A percentile compares a stretch with the other conserved stretches of the same genome.
phyloP scores from a whole-genome alignment of 1,140 invertebrate genomes.

The Drosophila jambulina region DNA sequence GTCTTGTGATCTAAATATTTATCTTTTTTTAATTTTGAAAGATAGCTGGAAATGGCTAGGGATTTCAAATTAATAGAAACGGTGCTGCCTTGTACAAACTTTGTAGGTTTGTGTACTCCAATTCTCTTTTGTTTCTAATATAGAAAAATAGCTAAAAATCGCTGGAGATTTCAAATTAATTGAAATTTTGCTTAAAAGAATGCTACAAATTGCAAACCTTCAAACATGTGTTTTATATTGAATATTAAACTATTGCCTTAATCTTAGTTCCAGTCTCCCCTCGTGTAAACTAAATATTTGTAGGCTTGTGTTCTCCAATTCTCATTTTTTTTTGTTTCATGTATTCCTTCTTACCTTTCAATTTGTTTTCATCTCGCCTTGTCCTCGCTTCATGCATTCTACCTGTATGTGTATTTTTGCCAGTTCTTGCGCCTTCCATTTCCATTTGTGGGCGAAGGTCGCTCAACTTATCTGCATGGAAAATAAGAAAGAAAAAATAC shows the following conservation, averaged over 20 bases:
- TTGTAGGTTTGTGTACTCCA: not conserved
- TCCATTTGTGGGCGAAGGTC: constrained; percentile 78
- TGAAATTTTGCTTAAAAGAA: too few species aligned
- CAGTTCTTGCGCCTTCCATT: constrained; percentile 11
- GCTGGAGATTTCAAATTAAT: too few species aligned
- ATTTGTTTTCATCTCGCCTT: constrained; percentile 57
- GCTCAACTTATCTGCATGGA: constrained; percentile 74
- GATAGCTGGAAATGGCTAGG: too few species aligned
- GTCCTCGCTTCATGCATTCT: constrained; percentile 32
- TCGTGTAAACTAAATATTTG: not conserved
- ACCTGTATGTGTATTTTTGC: constrained; percentile 13
- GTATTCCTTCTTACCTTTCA: constrained; percentile 50
- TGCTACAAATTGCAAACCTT: too few species aligned
- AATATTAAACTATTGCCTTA: too few species aligned
- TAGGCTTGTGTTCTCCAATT: not conserved
- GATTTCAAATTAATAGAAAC: too few species aligned
- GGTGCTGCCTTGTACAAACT: too few species aligned
- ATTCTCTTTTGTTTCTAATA: constrained; percentile 4
- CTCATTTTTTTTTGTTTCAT: constrained; percentile 11
- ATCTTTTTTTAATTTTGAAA: too few species aligned
- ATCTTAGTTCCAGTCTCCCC: too few species aligned
- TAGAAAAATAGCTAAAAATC: too few species aligned
- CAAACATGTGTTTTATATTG: too few species aligned
- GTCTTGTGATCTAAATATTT: too few species aligned
- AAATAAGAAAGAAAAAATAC: constrained; percentile 45